Percentiles rank a stretch among this genome's conserved stretches.
Conservation (phyloP, 2,113 vertebrate genomes). For the Tetrao urogallus region DNA sequence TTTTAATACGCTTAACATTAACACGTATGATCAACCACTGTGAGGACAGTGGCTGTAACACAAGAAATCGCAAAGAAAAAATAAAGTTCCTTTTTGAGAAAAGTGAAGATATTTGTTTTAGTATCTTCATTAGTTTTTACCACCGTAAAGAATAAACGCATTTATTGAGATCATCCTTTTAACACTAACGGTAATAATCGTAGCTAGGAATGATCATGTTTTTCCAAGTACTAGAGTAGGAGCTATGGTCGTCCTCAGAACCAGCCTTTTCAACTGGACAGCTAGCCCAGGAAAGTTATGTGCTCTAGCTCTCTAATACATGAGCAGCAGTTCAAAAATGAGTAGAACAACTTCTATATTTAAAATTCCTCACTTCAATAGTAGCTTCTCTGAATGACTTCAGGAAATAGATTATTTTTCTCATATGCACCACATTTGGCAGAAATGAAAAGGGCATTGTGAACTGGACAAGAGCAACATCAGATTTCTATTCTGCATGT, state of each 20-base stretch:
- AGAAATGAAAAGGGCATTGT: background rate
- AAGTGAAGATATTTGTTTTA: background rate
- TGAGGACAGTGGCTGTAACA: background rate
- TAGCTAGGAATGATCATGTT: background rate
- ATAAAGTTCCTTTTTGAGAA: background rate
- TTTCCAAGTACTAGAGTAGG: background rate
- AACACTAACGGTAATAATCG: background rate
- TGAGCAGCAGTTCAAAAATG: background rate
- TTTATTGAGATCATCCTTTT: background rate
- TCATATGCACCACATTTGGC: background rate
- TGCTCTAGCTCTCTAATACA: background rate
- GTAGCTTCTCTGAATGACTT: background rate
- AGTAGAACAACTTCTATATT: background rate
- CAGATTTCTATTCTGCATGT: background rate
- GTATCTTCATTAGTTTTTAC: background rate
- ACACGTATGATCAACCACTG: background rate
- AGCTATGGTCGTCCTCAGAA: background rate
- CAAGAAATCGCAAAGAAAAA: background rate
- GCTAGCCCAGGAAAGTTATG: background rate
- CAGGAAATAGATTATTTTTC: background rate
- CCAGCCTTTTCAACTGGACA: background rate
- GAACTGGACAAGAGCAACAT: background rate
- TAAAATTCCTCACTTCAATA: background rate
- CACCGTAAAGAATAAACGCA: background rate
- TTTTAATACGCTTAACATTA: background rate